Percentiles rank a stretch among this genome's conserved stretches.
phyloP scores from a whole-genome alignment of 2,797 vertebrate genomes.

The Petrocephalus sullivani region DNA sequence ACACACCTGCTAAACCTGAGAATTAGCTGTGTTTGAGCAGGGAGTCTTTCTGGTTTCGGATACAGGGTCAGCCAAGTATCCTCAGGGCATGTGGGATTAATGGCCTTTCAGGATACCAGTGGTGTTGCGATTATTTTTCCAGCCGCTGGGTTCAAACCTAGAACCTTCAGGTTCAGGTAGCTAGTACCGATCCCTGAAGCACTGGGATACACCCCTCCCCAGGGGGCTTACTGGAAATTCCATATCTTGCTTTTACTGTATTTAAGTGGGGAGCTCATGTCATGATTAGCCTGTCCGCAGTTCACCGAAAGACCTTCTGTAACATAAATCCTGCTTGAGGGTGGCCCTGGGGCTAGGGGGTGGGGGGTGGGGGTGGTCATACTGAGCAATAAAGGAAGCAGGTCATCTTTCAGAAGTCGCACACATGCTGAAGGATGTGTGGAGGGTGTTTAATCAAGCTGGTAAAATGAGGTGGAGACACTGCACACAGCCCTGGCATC shows the following conservation, averaged over 20 bases:
- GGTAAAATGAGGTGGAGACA: not conserved
- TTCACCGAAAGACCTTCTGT: not conserved
- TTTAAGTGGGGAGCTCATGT: not conserved
- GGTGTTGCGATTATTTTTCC: not conserved
- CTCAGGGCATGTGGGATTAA: not conserved
- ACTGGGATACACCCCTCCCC: not conserved
- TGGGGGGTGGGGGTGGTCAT: not conserved
- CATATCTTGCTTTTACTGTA: not conserved
- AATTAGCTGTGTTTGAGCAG: not conserved
- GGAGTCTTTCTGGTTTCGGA: not conserved
- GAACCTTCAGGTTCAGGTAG: not conserved
- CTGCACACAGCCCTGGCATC: not conserved
- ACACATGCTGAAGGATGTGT: not conserved
- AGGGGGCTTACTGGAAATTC: not conserved
- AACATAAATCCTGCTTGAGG: not conserved
- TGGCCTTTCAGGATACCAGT: not conserved
- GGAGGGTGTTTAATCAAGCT: not conserved
- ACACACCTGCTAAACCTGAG: not conserved
- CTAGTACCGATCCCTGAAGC: not conserved
- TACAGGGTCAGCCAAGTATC: not conserved
- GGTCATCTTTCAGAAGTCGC: not conserved
- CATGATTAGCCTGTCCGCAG: not conserved
- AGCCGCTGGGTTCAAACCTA: not conserved
- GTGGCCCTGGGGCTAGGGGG: not conserved
- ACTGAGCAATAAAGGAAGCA: not conserved